Percentiles rank a stretch among this genome's conserved stretches.
phyloP scores from a whole-genome alignment of 2,113 vertebrate species.

The Syrmaticus mikado region DNA sequence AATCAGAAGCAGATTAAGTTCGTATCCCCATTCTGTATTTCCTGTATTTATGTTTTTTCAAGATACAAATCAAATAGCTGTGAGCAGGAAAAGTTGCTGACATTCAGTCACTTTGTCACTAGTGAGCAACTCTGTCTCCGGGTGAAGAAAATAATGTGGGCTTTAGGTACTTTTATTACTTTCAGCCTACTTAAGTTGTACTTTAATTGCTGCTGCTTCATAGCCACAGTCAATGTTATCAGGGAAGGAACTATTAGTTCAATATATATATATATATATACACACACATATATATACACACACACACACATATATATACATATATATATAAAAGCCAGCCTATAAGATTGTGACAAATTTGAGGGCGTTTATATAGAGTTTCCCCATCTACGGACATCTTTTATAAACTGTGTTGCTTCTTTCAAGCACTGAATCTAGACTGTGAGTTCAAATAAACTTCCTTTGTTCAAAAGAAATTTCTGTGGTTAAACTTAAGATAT shows the following conservation, averaged over 20 bases:
- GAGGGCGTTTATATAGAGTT: background rate
- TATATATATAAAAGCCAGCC: background rate
- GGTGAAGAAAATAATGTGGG: background rate
- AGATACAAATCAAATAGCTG: background rate
- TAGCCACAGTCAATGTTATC: background rate
- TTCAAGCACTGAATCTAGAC: background rate
- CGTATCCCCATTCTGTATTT: background rate
- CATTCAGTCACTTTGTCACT: background rate
- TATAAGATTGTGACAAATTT: background rate
- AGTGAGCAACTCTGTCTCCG: background rate
- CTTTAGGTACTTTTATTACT: background rate
- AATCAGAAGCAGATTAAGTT: background rate
- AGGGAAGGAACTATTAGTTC: background rate
- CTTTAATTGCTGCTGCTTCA: background rate
- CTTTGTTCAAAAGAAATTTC: background rate
- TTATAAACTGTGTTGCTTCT: background rate
- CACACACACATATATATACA: background rate
- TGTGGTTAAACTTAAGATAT: background rate
- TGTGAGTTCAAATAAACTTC: background rate
- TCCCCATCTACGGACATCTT: background rate
- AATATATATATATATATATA: background rate
- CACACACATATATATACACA: background rate
- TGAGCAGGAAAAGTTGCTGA: background rate
- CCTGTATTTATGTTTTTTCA: background rate
- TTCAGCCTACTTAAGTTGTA: background rate